Percentiles rank a stretch among this genome's conserved stretches.
Conservation (phyloP, 1,140 invertebrate species). For the Sitobion miscanthi region DNA sequence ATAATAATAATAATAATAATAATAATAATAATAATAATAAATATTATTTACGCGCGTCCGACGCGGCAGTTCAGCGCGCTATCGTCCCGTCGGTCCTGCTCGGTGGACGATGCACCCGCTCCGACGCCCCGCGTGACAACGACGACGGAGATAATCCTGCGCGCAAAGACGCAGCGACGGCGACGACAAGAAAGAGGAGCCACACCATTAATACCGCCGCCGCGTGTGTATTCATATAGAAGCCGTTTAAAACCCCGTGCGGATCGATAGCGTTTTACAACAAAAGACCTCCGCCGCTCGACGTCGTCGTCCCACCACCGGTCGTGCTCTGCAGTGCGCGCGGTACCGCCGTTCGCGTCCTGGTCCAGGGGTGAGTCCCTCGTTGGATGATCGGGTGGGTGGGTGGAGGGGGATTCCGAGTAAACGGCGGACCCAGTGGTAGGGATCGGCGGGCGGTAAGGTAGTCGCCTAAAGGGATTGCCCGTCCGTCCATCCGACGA, state of each 20-base stretch:
- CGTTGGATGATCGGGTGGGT: not conserved
- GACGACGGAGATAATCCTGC: not conserved
- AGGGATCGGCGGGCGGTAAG: not conserved
- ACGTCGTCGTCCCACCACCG: not conserved
- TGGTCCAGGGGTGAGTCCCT: not conserved
- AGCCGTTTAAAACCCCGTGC: constrained; percentile 52
- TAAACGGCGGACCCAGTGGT: not conserved
- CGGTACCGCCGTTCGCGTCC: not conserved
- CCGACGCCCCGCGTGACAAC: not conserved
- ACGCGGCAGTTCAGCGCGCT: not conserved
- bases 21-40: not conserved
- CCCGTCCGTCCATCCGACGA: constrained; percentile 47
- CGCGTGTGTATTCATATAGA: constrained; percentile 41
- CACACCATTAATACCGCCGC: constrained; percentile 44
- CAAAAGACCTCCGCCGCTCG: constrained; percentile 39
- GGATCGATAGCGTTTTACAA: constrained; percentile 56
- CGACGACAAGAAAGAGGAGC: constrained; percentile 28
- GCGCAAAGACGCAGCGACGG: constrained; percentile 19
- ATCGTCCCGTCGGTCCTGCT: not conserved
- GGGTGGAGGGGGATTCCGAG: not conserved
- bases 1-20: not conserved
- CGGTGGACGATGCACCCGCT: not conserved
- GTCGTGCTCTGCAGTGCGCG: not conserved
- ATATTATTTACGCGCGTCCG: not conserved
- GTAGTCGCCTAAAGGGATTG: constrained; percentile 44